phyloP scores from a whole-genome alignment of 1,140 invertebrate species.

The Leguminivora glycinivorella region DNA sequence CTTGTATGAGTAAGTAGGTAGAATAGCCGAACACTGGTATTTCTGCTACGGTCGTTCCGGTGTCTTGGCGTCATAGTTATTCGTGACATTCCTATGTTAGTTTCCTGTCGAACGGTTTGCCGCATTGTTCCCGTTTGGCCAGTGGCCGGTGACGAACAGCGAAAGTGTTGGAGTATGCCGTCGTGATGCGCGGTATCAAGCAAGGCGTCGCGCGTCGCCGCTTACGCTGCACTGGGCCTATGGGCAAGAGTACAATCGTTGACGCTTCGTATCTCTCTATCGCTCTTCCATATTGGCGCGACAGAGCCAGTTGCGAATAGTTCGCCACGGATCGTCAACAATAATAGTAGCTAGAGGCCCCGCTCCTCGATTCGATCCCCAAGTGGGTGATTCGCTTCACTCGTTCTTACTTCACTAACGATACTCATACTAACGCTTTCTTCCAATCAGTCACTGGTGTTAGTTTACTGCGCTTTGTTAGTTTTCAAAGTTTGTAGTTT shows the following conservation, averaged over 20 bases:
- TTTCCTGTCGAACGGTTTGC: conserved; percentile 27
- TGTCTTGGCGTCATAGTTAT: background rate
- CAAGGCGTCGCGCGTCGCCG: conserved; percentile 33
- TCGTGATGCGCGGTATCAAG: background rate
- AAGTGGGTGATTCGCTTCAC: conserved; percentile 62
- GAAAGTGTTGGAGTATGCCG: conserved; percentile 47
- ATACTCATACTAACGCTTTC: conserved; percentile 46
- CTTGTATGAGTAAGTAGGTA: background rate
- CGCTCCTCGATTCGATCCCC: conserved; percentile 37
- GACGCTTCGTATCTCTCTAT: too few species aligned
- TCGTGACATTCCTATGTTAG: conserved; percentile 14
- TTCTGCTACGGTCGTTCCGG: background rate
- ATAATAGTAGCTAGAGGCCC: too few species aligned
- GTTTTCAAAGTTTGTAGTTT: background rate
- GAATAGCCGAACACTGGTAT: background rate
- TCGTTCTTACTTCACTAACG: conserved; percentile 40
- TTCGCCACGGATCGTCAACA: too few species aligned
- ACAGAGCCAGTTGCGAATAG: too few species aligned
- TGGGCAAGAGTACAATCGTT: too few species aligned
- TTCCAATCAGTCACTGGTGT: conserved; percentile 41
- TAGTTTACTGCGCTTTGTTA: conserved; percentile 36
- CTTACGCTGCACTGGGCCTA: conserved; percentile 47
- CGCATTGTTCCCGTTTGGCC: conserved; percentile 25
- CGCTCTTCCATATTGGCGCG: too few species aligned
- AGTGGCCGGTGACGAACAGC: conserved; percentile 37